These are phyloP conservation scores for Paraescarpia echinospica DNA, from an alignment of 1,140 invertebrate species.

Conservation along the genomic window DNA sequence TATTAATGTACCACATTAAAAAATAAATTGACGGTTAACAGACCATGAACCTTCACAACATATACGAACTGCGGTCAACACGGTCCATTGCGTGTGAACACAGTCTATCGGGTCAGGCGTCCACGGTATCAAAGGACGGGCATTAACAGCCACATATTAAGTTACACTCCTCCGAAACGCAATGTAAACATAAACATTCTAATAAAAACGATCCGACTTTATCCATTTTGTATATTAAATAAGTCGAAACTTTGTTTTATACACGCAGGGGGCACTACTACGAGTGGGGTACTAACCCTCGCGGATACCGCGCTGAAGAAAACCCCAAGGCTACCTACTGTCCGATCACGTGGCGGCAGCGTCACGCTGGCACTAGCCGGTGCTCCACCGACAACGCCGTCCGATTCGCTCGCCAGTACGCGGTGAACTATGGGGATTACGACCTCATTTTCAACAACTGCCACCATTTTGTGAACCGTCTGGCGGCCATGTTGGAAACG, in stretches of 20 bases:
- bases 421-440: neutral
- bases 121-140: no score
- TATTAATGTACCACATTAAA: no score
- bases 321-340: neutral
- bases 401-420: neutral
- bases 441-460: neutral
- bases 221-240: neutral
- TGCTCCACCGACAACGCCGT: neutral
- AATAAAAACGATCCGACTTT: neutral
- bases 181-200: no score
- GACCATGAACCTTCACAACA: no score
- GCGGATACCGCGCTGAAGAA: neutral
- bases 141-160: no score
- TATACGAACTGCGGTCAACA: no score
- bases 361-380: neutral
- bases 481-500: neutral
- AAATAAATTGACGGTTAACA: no score
- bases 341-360: neutral
- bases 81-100: no score
- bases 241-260: neutral
- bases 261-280: neutral
- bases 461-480: neutral
- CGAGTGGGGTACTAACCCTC: neutral
- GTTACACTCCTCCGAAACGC: no score
- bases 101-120: no score